Percentiles rank a stretch among this genome's conserved stretches.
Conservation (phyloP, 2,113 vertebrate species). For the Tenebrosternarchus preto region DNA sequence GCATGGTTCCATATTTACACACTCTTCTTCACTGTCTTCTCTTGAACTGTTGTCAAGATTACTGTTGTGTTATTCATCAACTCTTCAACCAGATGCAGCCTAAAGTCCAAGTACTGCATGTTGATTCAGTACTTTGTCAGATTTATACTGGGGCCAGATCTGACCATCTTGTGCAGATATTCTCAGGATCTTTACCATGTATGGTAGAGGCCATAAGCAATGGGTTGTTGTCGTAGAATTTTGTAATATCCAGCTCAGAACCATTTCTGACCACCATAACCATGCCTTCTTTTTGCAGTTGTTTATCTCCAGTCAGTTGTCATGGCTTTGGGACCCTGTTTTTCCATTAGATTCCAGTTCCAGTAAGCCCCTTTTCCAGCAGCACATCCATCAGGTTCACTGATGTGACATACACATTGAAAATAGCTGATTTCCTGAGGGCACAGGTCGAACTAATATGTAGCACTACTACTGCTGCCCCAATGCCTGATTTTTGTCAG, state of each 20-base stretch:
- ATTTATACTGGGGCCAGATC: too few species aligned
- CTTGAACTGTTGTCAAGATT: too few species aligned
- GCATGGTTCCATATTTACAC: too few species aligned
- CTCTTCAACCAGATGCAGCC: conserved; percentile 30
- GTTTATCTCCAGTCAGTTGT: neutral
- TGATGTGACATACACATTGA: too few species aligned
- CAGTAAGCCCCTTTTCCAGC: conserved; percentile 34
- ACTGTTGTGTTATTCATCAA: too few species aligned
- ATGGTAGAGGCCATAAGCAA: conserved; percentile 38
- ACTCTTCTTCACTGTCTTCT: too few species aligned
- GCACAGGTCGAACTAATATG: conserved; percentile 37
- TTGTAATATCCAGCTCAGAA: conserved; percentile 43
- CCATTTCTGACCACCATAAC: conserved; percentile 24
- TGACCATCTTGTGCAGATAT: conserved; percentile 31
- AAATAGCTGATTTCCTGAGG: too few species aligned
- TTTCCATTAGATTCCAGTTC: conserved; percentile 43
- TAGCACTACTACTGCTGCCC: conserved; percentile 26
- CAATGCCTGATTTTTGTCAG: too few species aligned
- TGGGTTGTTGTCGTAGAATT: conserved; percentile 43
- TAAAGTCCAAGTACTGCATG: conserved; percentile 34
- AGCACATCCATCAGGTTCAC: too few species aligned
- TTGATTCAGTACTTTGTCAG: conserved; percentile 30
- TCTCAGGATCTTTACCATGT: conserved; percentile 42
- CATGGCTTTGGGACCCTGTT: conserved; percentile 39
- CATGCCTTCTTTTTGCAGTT: conserved; percentile 2